These are phyloP conservation scores for Copsychus sechellarum DNA, from an alignment of 2,113 vertebrate genomes.

Conservation along the genomic window DNA sequence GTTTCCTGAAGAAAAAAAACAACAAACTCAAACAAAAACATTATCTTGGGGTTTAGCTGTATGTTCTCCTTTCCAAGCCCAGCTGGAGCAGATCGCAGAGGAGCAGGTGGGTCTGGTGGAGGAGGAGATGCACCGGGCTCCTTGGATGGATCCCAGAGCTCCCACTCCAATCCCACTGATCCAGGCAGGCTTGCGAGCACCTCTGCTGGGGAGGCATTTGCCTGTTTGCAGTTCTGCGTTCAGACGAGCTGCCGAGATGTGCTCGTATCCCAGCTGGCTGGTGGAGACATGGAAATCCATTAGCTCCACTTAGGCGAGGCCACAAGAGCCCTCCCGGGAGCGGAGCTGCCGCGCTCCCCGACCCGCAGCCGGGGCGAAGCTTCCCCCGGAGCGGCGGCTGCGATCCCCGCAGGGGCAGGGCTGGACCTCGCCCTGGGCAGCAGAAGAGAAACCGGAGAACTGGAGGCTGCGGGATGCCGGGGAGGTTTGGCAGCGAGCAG, in stretches of 20 bases:
- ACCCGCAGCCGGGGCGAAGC: not conserved
- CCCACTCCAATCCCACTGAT: not conserved
- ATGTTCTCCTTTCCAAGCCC: not conserved
- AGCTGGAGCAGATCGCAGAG: not conserved
- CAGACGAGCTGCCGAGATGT: not conserved
- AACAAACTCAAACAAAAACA: not conserved
- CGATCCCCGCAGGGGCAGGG: accelerated
- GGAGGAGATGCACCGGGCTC: not conserved
- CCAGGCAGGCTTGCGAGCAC: not conserved
- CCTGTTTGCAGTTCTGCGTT: not conserved
- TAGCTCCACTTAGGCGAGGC: constrained; percentile 23
- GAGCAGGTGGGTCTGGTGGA: not conserved
- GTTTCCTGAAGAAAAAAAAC: not conserved
- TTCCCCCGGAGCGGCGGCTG: accelerated
- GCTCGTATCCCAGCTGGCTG: not conserved
- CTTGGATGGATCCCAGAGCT: not conserved
- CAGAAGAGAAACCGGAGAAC: not conserved
- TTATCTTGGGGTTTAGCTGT: not conserved
- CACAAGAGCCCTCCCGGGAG: not conserved
- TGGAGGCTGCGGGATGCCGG: not conserved
- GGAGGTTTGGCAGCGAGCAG: not conserved
- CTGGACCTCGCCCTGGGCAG: not conserved
- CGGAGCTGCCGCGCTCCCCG: not conserved
- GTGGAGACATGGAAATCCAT: not conserved
- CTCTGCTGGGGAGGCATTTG: not conserved